These are phyloP conservation scores for Endotricha flammealis DNA, from an alignment of 2,888 invertebrate species.

Conservation along the genomic window DNA sequence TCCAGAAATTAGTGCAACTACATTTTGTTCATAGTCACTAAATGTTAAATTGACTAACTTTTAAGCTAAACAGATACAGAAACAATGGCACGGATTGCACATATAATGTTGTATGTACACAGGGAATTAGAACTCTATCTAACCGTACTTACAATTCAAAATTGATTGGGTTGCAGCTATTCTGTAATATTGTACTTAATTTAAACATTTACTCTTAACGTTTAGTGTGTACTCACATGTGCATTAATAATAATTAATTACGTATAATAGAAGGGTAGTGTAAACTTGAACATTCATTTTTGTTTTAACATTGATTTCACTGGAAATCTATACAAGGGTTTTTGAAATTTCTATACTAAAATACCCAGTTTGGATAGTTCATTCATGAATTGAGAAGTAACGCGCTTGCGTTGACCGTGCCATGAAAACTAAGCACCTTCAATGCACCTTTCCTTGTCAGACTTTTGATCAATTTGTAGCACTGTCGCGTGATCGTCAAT, in stretches of 20 bases:
- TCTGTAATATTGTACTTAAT: slow-evolving; percentile 52
- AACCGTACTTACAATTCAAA: slow-evolving; percentile 46
- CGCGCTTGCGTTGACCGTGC: slow-evolving; percentile 39
- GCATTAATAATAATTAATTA: slow-evolving; percentile 62
- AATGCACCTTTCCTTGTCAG: slow-evolving; percentile 51
- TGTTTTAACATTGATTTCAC: slow-evolving; percentile 27
- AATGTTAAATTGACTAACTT: slow-evolving; percentile 65
- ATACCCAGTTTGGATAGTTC: not conserved
- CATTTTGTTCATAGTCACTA: slow-evolving; percentile 39
- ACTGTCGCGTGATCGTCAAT: slow-evolving; percentile 27
- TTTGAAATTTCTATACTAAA: slow-evolving; percentile 7
- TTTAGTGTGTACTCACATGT: slow-evolving; percentile 66
- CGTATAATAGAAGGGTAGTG: slow-evolving; percentile 62
- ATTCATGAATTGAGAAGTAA: slow-evolving; percentile 4
- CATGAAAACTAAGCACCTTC: slow-evolving; percentile 47
- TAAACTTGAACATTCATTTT: slow-evolving; percentile 57
- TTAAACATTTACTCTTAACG: slow-evolving; percentile 59
- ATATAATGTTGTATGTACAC: slow-evolving; percentile 68
- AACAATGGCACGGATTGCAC: slow-evolving; percentile 79
- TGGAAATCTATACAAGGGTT: slow-evolving; percentile 21
- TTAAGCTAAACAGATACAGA: slow-evolving; percentile 73
- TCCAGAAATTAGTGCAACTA: slow-evolving; percentile 29
- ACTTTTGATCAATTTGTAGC: slow-evolving; percentile 37
- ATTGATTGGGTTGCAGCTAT: slow-evolving; percentile 60
- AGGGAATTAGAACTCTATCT: slow-evolving; percentile 58